Evolutionary conservation across 2,888 invertebrate genomes (phyloP), one percentile per base, ranked within the genome.

Genomic region (Druceiella hillmani): DNA sequence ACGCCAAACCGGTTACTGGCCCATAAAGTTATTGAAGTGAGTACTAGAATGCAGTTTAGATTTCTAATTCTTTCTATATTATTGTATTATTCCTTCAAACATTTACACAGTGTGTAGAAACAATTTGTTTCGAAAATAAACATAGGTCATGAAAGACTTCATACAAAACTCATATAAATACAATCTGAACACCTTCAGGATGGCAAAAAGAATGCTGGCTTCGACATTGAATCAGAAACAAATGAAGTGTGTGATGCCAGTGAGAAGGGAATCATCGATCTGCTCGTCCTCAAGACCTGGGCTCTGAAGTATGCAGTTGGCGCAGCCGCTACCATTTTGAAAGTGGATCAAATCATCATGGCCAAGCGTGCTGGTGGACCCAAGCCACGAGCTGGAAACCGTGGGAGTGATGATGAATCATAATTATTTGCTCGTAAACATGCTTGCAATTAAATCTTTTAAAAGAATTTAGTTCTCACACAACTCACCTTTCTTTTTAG

Each of bases 311-410:
- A 98, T 66, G 95, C 98, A 1, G 88, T 92, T 0, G 82, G 87
- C 44, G 93, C 94, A 2, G 93, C 97, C 1, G 81, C 86, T 43
- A 95, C 95, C 1, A 87, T 97, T 49, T 75, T 98, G 16, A 84
- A 87, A 61, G 91, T 98, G 15, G 94, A 97, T 67, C 93, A 97
- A 70, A 97, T 98, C 50, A 97, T 98, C 49, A 95, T 97, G 95
- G 93, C 97, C 0, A 97, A 97, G 69, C 78, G 87, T 52, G 94
- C 95, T 10, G 97, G 97, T 29, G 97, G 97, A 28, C 95, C 95
- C 0, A 95, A 94, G 62, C 78, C 88, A 2, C 78, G 79, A 53
- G 78, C 77, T 43, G 68, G 66, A 7, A 77, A 75, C 5, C 73
- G 63, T 14, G 69, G 70, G 50, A 81, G 83, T 53, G 87, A 88